A percentile compares a stretch with the other conserved stretches of the same genome.
These are phyloP conservation scores for Coranthus polyacanthus DNA, from an alignment of 2,797 vertebrate genomes.

Conservation along the genomic window DNA sequence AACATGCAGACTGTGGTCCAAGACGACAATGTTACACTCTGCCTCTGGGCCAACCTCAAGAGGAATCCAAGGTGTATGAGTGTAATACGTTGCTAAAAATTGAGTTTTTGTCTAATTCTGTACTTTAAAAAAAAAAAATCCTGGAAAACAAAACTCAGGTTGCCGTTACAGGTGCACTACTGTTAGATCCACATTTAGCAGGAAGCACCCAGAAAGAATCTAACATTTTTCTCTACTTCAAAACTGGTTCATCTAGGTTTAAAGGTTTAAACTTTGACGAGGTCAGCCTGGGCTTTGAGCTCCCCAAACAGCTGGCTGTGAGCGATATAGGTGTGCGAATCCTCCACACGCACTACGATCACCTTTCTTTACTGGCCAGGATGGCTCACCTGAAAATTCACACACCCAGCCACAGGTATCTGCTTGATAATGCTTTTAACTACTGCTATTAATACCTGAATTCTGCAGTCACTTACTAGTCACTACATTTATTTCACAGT, in stretches of 20 bases:
- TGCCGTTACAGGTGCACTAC: neutral
- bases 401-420: constrained; percentile 46
- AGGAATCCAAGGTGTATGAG: constrained; percentile 88
- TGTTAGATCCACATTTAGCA: no score
- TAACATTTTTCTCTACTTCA: neutral
- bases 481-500: no score
- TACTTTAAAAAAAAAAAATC: no score
- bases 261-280: constrained; percentile 84
- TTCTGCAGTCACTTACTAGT: neutral
- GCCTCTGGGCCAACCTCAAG: constrained; percentile 94
- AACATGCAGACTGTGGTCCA: constrained; percentile 91
- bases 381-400: constrained; percentile 31
- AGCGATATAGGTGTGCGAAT: constrained; percentile 86
- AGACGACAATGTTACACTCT: constrained; percentile 86
- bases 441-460: no score
- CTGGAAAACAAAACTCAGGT: no score
- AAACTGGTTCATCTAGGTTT: constrained; percentile 76
- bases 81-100: neutral
- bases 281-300: constrained; percentile 83
- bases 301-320: constrained; percentile 87
- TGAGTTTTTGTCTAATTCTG: neutral
- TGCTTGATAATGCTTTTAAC: neutral
- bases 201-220: neutral
- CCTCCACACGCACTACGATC: constrained; percentile 91
- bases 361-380: constrained; percentile 81